Evolutionary conservation across 2,113 vertebrate genomes (phyloP).

Genomic region (Brienomyrus longianalis): DNA sequence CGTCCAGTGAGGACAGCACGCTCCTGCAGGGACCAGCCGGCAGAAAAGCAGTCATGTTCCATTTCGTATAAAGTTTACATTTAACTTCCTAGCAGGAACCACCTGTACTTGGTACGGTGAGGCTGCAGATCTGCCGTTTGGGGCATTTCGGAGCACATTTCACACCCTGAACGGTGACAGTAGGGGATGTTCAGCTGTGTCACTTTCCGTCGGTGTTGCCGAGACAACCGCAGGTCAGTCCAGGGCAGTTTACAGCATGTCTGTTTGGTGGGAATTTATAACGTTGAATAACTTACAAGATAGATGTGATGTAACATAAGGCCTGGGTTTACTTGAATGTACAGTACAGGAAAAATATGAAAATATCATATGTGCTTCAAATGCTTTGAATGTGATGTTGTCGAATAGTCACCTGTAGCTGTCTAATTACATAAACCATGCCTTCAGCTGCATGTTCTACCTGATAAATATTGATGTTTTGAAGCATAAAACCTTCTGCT

Average conservation of each 20-base stretch:
- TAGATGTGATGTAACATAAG: neutral
- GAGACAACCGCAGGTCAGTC: neutral
- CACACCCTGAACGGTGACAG: neutral
- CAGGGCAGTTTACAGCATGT: neutral
- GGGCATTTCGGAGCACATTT: neutral
- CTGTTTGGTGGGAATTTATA: neutral
- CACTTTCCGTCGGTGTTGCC: neutral
- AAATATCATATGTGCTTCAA: neutral
- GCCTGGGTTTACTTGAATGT: neutral
- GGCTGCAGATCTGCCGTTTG: neutral
- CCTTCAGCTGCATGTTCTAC: neutral
- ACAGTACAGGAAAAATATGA: neutral
- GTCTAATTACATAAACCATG: neutral
- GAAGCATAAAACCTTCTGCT: neutral
- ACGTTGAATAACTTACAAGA: neutral
- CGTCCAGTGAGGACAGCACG: neutral
- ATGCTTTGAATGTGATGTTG: neutral
- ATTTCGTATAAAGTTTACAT: neutral
- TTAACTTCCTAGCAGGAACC: neutral
- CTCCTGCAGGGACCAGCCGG: neutral
- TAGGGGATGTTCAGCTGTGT: neutral
- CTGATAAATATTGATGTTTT: neutral
- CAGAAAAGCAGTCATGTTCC: neutral
- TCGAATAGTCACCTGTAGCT: neutral
- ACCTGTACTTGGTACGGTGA: neutral